Conservation (phyloP, 2,888 invertebrate species). For the Altica lythri region DNA sequence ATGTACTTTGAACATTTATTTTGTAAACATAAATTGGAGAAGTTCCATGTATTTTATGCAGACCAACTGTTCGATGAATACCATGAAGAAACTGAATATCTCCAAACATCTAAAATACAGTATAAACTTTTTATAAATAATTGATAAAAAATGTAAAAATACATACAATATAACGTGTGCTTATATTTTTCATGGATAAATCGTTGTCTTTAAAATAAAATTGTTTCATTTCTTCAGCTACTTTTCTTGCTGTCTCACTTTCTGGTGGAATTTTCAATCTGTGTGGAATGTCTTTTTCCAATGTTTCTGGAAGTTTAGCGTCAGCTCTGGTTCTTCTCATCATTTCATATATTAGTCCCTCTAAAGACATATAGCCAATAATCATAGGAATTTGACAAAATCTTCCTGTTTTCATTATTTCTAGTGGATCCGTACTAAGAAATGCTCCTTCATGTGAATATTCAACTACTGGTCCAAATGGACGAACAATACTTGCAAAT, state of each 20-base stretch:
- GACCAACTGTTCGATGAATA: constrained; percentile 38
- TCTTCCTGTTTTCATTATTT: constrained; percentile 46
- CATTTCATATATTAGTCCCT: constrained; percentile 14
- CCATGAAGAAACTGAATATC: constrained; percentile 48
- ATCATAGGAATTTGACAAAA: constrained; percentile 52
- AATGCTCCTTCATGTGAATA: constrained; percentile 43
- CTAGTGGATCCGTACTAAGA: constrained; percentile 46
- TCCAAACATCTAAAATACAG: constrained; percentile 47
- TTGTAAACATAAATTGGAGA: constrained; percentile 46
- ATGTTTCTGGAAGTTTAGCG: constrained; percentile 30
- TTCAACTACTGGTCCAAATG: constrained; percentile 44
- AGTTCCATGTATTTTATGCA: constrained; percentile 34
- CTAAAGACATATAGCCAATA: constrained; percentile 48
- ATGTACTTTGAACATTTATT: constrained; percentile 43
- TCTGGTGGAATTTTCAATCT: constrained; percentile 40
- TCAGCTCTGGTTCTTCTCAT: constrained; percentile 15
- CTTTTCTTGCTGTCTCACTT: constrained; percentile 41
- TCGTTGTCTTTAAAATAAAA: constrained; percentile 57
- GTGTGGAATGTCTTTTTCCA: constrained; percentile 42
- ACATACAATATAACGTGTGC: constrained; percentile 49
- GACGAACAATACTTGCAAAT: constrained; percentile 34
- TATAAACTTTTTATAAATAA: not conserved
- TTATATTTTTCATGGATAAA: constrained; percentile 51
- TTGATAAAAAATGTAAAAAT: not conserved
- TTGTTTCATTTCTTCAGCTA: constrained; percentile 54